phyloP scores from a whole-genome alignment of 2,113 vertebrate genomes.

The Spizaetus ornatus region DNA sequence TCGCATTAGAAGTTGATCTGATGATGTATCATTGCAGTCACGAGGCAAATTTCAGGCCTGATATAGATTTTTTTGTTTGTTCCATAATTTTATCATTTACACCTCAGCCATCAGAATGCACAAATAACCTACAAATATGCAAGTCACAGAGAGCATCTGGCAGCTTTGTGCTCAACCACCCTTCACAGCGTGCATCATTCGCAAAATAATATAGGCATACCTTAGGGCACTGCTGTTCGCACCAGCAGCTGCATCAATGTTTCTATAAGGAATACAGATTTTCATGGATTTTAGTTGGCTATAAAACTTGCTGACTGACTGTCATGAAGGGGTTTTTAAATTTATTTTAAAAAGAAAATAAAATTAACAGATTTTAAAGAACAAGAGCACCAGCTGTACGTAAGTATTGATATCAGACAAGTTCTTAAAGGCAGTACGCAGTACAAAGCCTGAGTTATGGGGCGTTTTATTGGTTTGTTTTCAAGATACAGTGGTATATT shows the following conservation, averaged over 20 bases:
- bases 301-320: not conserved
- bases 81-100: not conserved
- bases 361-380: not conserved
- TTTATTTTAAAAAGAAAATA: not conserved
- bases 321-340: not conserved
- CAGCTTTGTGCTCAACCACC: not conserved
- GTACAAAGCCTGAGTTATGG: not conserved
- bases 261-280: not conserved
- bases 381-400: not conserved
- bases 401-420: not conserved
- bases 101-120: not conserved
- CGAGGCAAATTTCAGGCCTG: not conserved
- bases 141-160: conserved; percentile 45
- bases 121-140: not conserved
- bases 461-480: not conserved
- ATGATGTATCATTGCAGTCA: not conserved
- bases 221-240: not conserved
- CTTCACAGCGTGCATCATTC: not conserved
- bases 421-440: not conserved
- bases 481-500: not conserved
- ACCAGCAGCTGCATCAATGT: not conserved
- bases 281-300: not conserved
- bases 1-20: not conserved
- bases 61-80: not conserved
- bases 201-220: not conserved